These are phyloP conservation scores for Narcine bancroftii DNA, from an alignment of 2,113 vertebrate genomes.

Conservation along the genomic window DNA sequence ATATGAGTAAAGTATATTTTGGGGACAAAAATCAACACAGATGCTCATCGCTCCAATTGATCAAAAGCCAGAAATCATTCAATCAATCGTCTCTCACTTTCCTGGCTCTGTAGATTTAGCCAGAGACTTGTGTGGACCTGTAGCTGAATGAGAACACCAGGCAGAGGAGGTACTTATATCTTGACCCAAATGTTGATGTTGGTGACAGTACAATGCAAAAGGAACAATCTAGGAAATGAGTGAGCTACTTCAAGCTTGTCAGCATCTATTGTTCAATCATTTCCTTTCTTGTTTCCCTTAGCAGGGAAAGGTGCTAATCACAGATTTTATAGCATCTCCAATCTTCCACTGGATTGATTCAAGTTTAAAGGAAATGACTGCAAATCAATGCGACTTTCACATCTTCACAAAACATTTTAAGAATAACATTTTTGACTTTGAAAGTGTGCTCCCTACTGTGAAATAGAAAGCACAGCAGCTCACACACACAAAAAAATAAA, in stretches of 20 bases:
- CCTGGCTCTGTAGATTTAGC: conserved; percentile 40
- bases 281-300: background rate
- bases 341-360: background rate
- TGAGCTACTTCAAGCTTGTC: background rate
- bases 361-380: background rate
- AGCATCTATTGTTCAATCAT: background rate
- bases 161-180: background rate
- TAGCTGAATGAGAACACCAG: conserved; percentile 49
- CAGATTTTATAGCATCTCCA: background rate
- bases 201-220: background rate
- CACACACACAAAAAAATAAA: too few species aligned
- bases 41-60: conserved; percentile 49
- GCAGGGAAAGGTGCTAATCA: background rate
- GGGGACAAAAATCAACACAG: conserved; percentile 15
- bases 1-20: too few species aligned
- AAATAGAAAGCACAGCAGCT: too few species aligned
- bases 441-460: too few species aligned
- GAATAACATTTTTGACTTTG: too few species aligned
- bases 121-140: conserved; percentile 22
- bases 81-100: conserved; percentile 49
- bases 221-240: background rate
- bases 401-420: too few species aligned
- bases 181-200: background rate
- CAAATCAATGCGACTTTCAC: background rate
- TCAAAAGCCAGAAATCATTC: conserved; percentile 41